Conservation (phyloP, 2,888 invertebrate species). For the Microctonus brassicae region DNA sequence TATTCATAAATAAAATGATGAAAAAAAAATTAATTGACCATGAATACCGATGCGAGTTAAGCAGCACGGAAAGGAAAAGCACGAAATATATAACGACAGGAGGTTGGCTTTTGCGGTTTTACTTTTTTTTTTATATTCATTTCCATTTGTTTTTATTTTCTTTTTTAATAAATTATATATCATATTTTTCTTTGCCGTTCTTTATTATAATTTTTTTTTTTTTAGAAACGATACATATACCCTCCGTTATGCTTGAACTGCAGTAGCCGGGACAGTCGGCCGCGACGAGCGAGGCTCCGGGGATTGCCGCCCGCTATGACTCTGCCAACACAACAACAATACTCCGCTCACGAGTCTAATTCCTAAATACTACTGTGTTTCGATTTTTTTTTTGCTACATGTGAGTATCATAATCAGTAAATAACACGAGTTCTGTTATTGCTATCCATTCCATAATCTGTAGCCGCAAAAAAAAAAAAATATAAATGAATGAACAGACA, state of each 20-base stretch:
- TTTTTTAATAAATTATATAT: conserved; percentile 34
- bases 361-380: conserved; percentile 52
- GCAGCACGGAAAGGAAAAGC: conserved; percentile 47
- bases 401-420: not conserved
- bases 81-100: conserved; percentile 44
- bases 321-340: conserved; percentile 69
- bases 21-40: conserved; percentile 37
- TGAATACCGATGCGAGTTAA: conserved; percentile 46
- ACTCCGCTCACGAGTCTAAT: conserved; percentile 68
- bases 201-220: conserved; percentile 43
- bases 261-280: conserved; percentile 90
- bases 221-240: conserved; percentile 77
- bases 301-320: conserved; percentile 77
- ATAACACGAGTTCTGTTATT: conserved; percentile 1
- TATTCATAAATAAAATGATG: conserved; percentile 1
- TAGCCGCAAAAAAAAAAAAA: not conserved
- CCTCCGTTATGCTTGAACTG: conserved; percentile 91
- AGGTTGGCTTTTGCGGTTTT: conserved; percentile 48
- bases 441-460: not conserved
- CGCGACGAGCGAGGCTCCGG: conserved; percentile 89
- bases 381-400: not conserved
- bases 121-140: conserved; percentile 32
- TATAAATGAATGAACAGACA: too few relatives aligned
- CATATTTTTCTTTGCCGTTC: conserved; percentile 45
- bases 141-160: conserved; percentile 41